Conservation (phyloP, 2,113 vertebrate genomes). For the Neogale vison region DNA sequence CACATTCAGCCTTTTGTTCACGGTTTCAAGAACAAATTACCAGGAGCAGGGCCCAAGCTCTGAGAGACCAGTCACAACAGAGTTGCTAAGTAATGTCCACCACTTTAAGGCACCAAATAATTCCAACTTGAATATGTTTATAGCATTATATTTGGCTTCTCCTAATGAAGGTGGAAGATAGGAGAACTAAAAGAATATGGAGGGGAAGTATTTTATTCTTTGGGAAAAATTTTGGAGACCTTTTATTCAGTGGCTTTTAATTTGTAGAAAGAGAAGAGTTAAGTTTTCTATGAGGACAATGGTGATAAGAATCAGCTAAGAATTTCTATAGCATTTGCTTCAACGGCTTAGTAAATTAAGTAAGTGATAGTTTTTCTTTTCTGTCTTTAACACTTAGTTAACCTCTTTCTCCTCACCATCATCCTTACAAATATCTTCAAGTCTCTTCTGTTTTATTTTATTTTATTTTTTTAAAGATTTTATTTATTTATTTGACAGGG, state of each 20-base stretch:
- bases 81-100: not conserved
- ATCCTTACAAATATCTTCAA: not conserved
- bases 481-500: too few relatives aligned
- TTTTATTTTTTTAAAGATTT: too few relatives aligned
- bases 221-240: not conserved
- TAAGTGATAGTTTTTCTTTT: not conserved
- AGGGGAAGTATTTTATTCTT: slow-evolving; percentile 8
- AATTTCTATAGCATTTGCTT: not conserved
- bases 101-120: not conserved
- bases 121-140: not conserved
- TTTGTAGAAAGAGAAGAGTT: not conserved
- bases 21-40: not conserved
- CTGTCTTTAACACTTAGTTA: not conserved
- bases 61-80: not conserved
- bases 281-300: not conserved
- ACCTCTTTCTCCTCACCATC: not conserved
- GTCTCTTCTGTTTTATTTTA: not conserved
- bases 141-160: slow-evolving; percentile 2
- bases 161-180: not conserved
- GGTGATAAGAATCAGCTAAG: not conserved
- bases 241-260: not conserved
- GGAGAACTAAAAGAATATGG: not conserved
- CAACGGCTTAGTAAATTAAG: not conserved
- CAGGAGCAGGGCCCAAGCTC: not conserved
- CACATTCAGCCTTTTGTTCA: not conserved